Evolutionary conservation across 2,797 vertebrate genomes (phyloP), one percentile per base, ranked within the genome.

Genomic region (Lithobates sylvaticus): DNA sequence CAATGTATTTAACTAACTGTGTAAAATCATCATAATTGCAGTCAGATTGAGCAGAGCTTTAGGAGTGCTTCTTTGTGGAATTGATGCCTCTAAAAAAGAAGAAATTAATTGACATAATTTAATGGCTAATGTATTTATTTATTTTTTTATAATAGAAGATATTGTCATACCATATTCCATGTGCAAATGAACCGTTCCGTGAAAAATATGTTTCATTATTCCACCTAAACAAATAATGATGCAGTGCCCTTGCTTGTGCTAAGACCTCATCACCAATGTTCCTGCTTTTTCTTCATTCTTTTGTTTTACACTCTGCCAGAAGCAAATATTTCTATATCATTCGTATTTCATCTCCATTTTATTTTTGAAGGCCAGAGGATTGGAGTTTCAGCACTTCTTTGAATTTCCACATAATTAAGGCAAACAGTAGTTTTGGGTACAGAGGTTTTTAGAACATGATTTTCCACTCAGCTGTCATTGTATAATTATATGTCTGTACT

Each of bases 141-240:
- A 0, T 47, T 15, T 74, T 18, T 27, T 13, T 32, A 65, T 29
- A 0, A 8, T 39, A 42, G 32, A 34, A 64, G 26, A 32, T 29
- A 10, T 68, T 39, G 39, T 39, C 39, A 39, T 39, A 8, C 32
- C 29, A 23, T 72, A 73, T 73, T 73, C 70, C 36, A 58, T 42
- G 36, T 74, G 54, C 16, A 74, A 50, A 74, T 64, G 16, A 61
- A 44, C 65, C 21, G 15, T 21, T 67, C 26, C 18, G 10, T 32
- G 15, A 12, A 42, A 42, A 39, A 78, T 80, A 21, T 26, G 54
- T 23, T 42, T 61, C 36, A 74, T 74, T 82, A 73, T 74, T 74
- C 29, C 10, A 36, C 58, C 26, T 58, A 23, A 21, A 29, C 23
- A 29, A 23, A 74, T 61, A 39, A 29, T 64, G 50, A n/a, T 18